Conservation (phyloP, 2,888 invertebrate genomes). For the Orthosia gothica region DNA sequence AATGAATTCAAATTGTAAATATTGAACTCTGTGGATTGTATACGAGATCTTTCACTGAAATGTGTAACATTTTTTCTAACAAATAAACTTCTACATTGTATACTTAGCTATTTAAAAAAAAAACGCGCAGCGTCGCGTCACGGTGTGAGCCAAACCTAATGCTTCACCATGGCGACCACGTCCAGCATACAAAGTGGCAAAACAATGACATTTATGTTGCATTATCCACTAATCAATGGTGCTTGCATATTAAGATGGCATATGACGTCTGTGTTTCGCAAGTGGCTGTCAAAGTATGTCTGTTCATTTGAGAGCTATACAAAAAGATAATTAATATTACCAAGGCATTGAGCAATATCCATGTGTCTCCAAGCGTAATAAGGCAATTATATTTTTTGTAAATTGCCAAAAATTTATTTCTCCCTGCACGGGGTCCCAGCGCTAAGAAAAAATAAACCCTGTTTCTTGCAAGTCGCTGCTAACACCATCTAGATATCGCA, state of each 20-base stretch:
- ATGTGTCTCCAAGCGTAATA: no score
- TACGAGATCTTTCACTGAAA: no score
- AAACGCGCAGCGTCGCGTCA: not conserved
- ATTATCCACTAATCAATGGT: constrained; percentile 73
- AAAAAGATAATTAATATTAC: not conserved
- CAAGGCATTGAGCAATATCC: not conserved
- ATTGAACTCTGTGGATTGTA: no score
- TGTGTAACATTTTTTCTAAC: no score
- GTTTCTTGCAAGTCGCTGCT: no score
- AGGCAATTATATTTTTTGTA: no score
- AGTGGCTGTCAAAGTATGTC: constrained; percentile 1
- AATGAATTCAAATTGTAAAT: no score
- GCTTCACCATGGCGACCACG: constrained; percentile 68
- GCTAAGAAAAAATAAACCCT: no score
- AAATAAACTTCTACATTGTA: no score
- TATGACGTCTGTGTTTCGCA: constrained; percentile 46
- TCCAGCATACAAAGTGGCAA: constrained; percentile 68
- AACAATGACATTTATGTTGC: constrained; percentile 76
- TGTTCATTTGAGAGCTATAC: not conserved
- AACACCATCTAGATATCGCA: no score
- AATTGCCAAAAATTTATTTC: no score
- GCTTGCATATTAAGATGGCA: constrained; percentile 48
- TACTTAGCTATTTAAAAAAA: not conserved
- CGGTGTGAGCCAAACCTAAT: not conserved
- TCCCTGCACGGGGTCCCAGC: no score